Base-by-base conservation (phyloP, 2,888 invertebrate genomes). In the Pachydiplax longipennis region DNA sequence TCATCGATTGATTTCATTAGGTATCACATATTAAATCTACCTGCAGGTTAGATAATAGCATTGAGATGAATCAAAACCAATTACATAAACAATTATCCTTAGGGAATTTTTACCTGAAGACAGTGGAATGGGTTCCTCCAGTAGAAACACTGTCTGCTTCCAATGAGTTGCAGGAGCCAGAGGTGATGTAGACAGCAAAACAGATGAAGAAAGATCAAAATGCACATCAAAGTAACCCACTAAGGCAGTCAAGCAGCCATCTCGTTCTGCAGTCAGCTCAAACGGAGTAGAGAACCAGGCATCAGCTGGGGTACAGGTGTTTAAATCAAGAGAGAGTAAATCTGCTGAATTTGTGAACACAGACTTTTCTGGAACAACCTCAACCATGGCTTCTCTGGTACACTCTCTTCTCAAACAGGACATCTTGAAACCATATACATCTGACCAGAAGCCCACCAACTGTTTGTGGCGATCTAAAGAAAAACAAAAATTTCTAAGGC, bases 381-480 rank as follows among this genome's bases (percentile, higher is more conserved):
- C 96, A 80, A 98, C 95, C 25, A 95, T 95, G 0, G 97, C 96
- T 93, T 99, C 98, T 92, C 96, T 95, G 0, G 98, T 94, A 0
- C 98, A 98, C 93, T 98, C 97, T 0, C 96, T 95, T 93, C 97
- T 97, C 96, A 99, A 97, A 92, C 97, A 97, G 91, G 96, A 96
- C 99, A 99, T 99, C 94, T 97, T 97, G 93, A 97, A 98, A 0
- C 98, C 98, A 93, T 99, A 99, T 0, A 99, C 99, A 94, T 99
- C 95, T 31, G 98, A 96, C 99, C 99, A 99, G 93, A 97, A 99
- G 81, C 96, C 95, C 2, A 99, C 96, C 91, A 96, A 95, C 92
- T 96, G 96, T 65, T 96, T 95, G 93, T 98, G 97, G 22, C 96
- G 95, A 13, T 96, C 96, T 94, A 94, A 93, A 95, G 93, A 91